Conservation (phyloP, 2,888 invertebrate species). For the Listrodromus nycthemerus region DNA sequence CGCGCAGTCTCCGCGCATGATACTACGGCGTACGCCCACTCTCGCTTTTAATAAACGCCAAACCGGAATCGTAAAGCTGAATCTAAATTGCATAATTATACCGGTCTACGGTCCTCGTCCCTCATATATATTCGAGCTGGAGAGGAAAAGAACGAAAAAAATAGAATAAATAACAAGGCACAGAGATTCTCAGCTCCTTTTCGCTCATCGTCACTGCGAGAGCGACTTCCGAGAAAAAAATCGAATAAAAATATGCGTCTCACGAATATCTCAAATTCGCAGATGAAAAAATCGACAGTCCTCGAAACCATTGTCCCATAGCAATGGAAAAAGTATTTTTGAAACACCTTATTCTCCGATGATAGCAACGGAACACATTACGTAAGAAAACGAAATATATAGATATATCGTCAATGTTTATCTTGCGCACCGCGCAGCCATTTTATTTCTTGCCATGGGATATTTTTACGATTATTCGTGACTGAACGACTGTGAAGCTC, state of each 20-base stretch:
- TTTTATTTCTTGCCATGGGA: neutral
- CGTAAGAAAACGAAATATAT: neutral
- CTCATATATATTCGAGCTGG: slow-evolving; percentile 34
- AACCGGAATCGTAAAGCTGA: slow-evolving; percentile 81
- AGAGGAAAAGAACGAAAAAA: slow-evolving; percentile 25
- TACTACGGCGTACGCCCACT: slow-evolving; percentile 74
- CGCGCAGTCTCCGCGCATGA: slow-evolving; percentile 27
- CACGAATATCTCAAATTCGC: neutral
- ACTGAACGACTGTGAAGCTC: slow-evolving; percentile 2
- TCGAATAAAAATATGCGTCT: neutral
- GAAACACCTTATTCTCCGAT: neutral
- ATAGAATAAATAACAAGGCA: slow-evolving; percentile 1
- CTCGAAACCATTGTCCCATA: neutral
- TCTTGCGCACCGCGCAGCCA: no score
- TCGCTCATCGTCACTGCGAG: neutral
- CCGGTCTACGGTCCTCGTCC: slow-evolving; percentile 71
- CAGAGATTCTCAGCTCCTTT: slow-evolving; percentile 22
- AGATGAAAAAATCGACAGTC: neutral
- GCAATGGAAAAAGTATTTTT: neutral
- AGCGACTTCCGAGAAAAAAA: neutral
- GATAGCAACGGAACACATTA: neutral
- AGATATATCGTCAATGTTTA: neutral
- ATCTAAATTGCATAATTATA: slow-evolving; percentile 83
- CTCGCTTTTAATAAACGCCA: slow-evolving; percentile 81
- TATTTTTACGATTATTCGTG: neutral